Conservation (phyloP, 2,888 invertebrate species). For the Lysandra coridon region DNA sequence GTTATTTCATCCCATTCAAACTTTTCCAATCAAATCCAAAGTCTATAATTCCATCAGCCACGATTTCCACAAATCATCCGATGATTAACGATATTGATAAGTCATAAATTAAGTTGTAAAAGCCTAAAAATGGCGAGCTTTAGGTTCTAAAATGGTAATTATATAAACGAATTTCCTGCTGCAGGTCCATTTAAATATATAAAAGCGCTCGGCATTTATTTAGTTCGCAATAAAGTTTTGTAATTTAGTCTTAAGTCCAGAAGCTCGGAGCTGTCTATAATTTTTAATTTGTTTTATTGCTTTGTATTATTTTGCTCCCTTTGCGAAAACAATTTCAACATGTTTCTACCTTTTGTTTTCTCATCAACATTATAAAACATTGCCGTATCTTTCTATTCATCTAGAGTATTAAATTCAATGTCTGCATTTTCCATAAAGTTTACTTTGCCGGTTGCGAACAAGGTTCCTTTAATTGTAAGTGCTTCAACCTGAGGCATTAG, state of each 20-base stretch:
- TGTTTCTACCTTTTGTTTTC: neutral
- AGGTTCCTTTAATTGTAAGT: constrained; percentile 10
- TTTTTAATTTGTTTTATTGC: constrained; percentile 21
- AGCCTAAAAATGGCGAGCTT: neutral
- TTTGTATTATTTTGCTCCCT: neutral
- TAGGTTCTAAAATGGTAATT: neutral
- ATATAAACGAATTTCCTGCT: neutral
- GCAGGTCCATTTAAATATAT: constrained; percentile 5
- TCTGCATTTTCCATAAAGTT: neutral
- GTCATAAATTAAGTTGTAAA: neutral
- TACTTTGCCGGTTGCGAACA: neutral
- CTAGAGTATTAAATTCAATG: constrained; percentile 6
- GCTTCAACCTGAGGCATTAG: neutral
- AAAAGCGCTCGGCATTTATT: constrained; percentile 23
- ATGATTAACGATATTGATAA: neutral
- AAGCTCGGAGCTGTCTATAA: constrained; percentile 6
- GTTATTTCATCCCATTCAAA: neutral
- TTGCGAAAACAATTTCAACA: neutral
- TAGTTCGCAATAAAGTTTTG: constrained; percentile 18
- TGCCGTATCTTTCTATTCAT: neutral
- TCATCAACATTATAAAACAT: neutral
- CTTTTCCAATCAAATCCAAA: neutral
- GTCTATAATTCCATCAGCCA: neutral
- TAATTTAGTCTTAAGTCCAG: constrained; percentile 9
- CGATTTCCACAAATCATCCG: neutral